Base-by-base conservation (phyloP, 2,113 vertebrate species). In the Heloderma charlesbogerti region DNA sequence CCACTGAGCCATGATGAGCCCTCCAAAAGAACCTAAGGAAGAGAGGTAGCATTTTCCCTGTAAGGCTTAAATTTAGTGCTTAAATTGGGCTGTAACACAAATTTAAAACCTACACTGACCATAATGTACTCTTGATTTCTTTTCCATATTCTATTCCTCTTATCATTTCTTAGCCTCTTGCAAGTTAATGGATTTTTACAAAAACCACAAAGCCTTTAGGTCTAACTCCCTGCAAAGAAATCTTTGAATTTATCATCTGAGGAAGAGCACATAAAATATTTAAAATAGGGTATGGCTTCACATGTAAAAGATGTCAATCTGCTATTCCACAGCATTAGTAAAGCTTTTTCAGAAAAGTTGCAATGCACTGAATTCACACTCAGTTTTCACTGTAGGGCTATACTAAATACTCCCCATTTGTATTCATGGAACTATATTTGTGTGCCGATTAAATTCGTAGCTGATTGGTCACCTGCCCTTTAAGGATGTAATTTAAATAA, bases 361-460 rank as follows among this genome's bases (percentile, higher is more conserved):
- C 15, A 91, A 93, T 91, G 57, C 92, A 92, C 54, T 95, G 91
- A 92, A 88, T 77, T 96, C 94, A 94, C 92, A 94, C 95, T 93
- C 94, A 92, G 89, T 78, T 92, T 94, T 95, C 92, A 51, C 31
- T 80, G 3, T 48, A 51, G 43, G 9, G n/a, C 37, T 16, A 77
- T 43, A 77, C 25, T 16, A 6, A n/a, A 57, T 13, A 51, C 16
- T 54, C 10, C 78, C 10, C 29, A 25, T 79, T 20, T 48, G 77
- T 25, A 80, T 80, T 80, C 51, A 51, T 5, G 27, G 45, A 80
- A 80, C 29, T 80, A 78, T 78, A 10, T 80, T 34, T 80, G 45
- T 20, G 45, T 25, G n/a, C 74, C 16, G 29, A 48, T 31, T 51
- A 48, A 22, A n/a, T n/a, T n/a, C n/a, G n/a, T n/a, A n/a, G n/a